Percentiles rank a stretch among this genome's conserved stretches.
Conservation (phyloP, 2,888 invertebrate species). For the Andrena chrysosceles region DNA sequence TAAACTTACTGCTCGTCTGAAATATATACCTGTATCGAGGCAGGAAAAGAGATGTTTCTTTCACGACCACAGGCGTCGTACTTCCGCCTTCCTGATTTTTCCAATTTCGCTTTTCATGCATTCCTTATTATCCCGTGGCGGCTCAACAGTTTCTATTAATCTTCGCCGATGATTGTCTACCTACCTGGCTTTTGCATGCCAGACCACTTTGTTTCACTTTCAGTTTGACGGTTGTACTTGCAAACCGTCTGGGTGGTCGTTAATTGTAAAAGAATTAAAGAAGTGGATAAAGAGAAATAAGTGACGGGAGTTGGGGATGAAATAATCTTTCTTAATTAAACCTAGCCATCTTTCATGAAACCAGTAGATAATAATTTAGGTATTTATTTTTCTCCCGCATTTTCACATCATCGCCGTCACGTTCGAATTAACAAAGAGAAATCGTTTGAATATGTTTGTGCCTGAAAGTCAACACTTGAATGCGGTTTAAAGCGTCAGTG, state of each 20-base stretch:
- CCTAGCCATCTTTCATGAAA: no score
- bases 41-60: conserved; percentile 7
- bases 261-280: no score
- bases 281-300: no score
- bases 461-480: neutral
- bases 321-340: no score
- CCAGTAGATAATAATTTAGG: no score
- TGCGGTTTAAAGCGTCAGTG: neutral
- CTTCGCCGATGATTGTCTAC: neutral
- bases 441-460: neutral
- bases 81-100: conserved; percentile 6
- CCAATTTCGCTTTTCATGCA: neutral
- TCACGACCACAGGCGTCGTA: neutral
- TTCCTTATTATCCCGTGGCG: conserved; percentile 3
- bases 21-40: conserved; percentile 19
- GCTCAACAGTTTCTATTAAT: neutral
- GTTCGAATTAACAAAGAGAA: neutral
- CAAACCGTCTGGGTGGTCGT: no score
- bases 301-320: no score
- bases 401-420: neutral
- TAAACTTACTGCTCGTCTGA: conserved; percentile 24
- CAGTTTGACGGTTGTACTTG: no score
- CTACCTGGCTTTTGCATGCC: neutral
- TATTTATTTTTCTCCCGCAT: no score
- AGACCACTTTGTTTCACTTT: no score